These are phyloP conservation scores for Halictus rubicundus DNA, from an alignment of 1,140 invertebrate species.

Conservation along the genomic window DNA sequence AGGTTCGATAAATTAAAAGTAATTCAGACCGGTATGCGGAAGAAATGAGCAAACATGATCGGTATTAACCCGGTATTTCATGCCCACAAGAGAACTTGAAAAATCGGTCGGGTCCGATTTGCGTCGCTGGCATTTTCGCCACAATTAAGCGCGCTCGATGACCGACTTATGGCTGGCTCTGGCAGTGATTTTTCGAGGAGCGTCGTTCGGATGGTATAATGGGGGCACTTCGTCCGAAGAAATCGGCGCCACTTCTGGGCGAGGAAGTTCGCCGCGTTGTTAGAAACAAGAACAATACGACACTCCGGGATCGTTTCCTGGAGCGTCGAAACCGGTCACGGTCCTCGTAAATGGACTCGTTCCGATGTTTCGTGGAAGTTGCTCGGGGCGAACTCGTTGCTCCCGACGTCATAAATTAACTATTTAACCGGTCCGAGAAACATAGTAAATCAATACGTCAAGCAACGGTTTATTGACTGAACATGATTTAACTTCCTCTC, in stretches of 20 bases:
- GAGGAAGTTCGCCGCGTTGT: background rate
- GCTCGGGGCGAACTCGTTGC: background rate
- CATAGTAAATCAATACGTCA: slow-evolving; percentile 20
- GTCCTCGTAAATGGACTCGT: slow-evolving; percentile 11
- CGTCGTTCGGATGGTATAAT: slow-evolving; percentile 12
- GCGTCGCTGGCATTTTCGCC: background rate
- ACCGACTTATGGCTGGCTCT: slow-evolving; percentile 16
- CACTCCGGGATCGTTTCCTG: slow-evolving; percentile 5
- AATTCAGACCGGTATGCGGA: too few relatives aligned
- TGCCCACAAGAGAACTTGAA: too few relatives aligned
- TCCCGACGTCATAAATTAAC: slow-evolving; percentile 19
- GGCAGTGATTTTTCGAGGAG: background rate
- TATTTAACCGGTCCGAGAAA: slow-evolving; percentile 10
- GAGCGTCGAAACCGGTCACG: background rate
- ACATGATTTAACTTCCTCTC: slow-evolving; percentile 27
- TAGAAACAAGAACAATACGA: background rate
- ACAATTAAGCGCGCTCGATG: slow-evolving; percentile 23
- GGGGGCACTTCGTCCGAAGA: slow-evolving; percentile 18
- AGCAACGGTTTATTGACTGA: slow-evolving; percentile 12
- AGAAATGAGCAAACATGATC: too few relatives aligned
- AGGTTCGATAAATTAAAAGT: too few relatives aligned
- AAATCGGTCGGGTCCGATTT: too few relatives aligned
- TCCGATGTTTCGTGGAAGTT: background rate
- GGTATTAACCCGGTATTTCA: too few relatives aligned
- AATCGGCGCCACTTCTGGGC: background rate